phyloP scores from a whole-genome alignment of 2,888 invertebrate genomes.

The Allygus modestus region DNA sequence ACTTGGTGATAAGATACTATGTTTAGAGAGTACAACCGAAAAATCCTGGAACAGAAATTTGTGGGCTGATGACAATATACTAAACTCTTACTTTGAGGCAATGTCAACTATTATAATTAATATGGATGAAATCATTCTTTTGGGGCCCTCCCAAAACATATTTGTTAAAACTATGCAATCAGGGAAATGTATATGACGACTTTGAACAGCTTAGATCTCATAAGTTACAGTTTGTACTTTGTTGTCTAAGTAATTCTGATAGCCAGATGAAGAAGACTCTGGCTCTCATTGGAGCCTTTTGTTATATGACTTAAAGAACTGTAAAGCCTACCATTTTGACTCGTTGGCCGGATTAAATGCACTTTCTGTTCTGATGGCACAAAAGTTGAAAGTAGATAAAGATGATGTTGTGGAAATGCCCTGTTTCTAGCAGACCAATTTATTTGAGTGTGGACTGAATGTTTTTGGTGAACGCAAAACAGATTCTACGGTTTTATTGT shows the following conservation, averaged over 20 bases:
- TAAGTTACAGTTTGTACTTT: neutral
- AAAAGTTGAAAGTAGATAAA: neutral
- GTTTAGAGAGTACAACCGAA: neutral
- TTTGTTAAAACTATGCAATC: neutral
- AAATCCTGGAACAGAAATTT: neutral
- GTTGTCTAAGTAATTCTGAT: conserved; percentile 3
- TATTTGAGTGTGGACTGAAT: neutral
- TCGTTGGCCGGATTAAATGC: neutral
- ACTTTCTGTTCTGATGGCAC: neutral
- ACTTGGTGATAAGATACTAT: neutral
- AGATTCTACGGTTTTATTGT: conserved; percentile 1
- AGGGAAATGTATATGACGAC: neutral
- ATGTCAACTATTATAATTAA: neutral
- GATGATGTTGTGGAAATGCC: conserved; percentile 1
- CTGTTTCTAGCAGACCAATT: conserved; percentile 1
- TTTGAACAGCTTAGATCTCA: neutral
- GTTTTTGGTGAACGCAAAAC: neutral
- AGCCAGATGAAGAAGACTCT: neutral
- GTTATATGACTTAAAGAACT: neutral
- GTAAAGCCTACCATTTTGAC: conserved; percentile 3
- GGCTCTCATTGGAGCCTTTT: too few species aligned
- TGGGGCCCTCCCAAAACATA: neutral
- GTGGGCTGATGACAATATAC: conserved; percentile 5
- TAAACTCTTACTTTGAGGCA: neutral
- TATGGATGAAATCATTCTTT: neutral